Evolutionary conservation across 2,113 vertebrate species (phyloP).

Genomic region (Lagopus leucura): DNA sequence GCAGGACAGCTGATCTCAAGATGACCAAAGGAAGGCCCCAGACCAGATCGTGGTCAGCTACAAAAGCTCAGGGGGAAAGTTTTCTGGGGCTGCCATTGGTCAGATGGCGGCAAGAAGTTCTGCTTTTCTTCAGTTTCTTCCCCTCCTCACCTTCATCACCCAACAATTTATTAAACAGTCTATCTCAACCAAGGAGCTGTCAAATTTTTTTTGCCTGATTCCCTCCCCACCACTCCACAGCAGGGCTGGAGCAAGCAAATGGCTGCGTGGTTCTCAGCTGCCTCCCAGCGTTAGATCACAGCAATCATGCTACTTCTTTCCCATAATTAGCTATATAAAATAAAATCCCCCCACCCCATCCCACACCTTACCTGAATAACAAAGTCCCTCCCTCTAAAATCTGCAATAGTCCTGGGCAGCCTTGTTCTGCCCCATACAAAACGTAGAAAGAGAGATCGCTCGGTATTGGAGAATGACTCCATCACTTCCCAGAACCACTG

Average conservation of each 20-base stretch:
- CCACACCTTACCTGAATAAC: constrained; percentile 90
- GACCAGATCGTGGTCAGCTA: not conserved
- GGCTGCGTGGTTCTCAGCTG: not conserved
- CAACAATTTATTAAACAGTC: not conserved
- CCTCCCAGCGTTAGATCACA: not conserved
- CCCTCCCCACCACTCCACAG: not conserved
- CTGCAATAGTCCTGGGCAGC: constrained; percentile 96
- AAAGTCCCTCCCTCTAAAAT: constrained; percentile 96
- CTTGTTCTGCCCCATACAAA: constrained; percentile 98
- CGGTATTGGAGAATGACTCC: constrained; percentile 98
- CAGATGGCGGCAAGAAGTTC: not conserved
- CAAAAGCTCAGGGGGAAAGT: not conserved
- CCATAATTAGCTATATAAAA: not conserved
- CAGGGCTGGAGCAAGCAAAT: not conserved
- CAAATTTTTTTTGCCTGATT: not conserved
- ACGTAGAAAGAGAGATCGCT: constrained; percentile 94
- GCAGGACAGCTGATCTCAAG: not conserved
- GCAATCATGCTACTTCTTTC: not conserved
- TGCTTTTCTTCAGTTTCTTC: not conserved
- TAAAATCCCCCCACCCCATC: no score
- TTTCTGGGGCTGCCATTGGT: not conserved
- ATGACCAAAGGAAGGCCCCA: not conserved
- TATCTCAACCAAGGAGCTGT: not conserved
- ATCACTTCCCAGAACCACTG: constrained; percentile 99
- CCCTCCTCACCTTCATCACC: not conserved